These are phyloP conservation scores for Spinus pinus DNA, from an alignment of 2,797 vertebrate genomes.

Conservation along the genomic window DNA sequence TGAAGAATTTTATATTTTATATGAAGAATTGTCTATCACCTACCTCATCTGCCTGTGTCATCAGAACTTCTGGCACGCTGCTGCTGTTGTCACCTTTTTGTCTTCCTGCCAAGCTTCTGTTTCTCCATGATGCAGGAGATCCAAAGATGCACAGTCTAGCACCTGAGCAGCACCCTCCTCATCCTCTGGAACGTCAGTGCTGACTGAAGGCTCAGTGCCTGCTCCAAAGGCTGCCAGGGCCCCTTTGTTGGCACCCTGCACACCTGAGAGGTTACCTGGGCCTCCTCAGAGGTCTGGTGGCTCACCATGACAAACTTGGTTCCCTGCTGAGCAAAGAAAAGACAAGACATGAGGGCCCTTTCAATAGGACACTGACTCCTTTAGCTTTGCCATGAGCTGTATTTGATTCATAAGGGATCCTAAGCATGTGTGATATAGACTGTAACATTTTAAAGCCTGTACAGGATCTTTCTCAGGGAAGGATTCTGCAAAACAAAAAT, in stretches of 20 bases:
- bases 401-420: neutral
- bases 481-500: neutral
- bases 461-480: neutral
- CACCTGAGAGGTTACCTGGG: neutral
- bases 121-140: constrained; percentile 42
- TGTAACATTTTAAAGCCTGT: neutral
- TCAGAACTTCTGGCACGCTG: constrained; percentile 69
- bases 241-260: neutral
- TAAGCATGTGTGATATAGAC: neutral
- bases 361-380: neutral
- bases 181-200: neutral
- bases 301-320: constrained; percentile 35
- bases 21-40: constrained; percentile 85
- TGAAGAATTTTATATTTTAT: constrained; percentile 64
- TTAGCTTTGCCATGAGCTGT: neutral
- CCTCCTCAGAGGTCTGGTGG: constrained; percentile 1
- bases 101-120: constrained; percentile 3
- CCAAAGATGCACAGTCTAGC: constrained; percentile 65
- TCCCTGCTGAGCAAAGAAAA: constrained; percentile 38
- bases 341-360: constrained; percentile 4
- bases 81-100: constrained; percentile 74
- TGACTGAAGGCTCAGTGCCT: neutral
- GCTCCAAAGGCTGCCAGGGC: constrained; percentile 20
- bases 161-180: constrained; percentile 54
- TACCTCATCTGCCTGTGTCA: constrained; percentile 80